Evolutionary conservation across 2,113 vertebrate genomes (phyloP), one percentile per base, ranked within the genome.

Genomic region (Hippolais icterina): DNA sequence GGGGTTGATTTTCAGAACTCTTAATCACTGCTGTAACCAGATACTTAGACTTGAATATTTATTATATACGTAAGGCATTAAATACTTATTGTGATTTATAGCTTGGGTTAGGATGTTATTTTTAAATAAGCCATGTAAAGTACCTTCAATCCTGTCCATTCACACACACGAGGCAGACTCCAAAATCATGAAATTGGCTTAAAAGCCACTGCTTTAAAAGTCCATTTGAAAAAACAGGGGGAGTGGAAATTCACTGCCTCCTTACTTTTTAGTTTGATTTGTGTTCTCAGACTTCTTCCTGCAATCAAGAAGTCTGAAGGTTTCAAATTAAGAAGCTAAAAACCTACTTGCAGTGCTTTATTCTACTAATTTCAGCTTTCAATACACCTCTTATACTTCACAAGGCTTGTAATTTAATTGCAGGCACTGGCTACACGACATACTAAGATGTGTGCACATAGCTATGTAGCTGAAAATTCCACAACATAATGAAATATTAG

Each of bases 61-160:
- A 96, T 94, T 94, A 95, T 95, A 94, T 94, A 96, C 44, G 68
- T 96, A 96, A 88, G 79, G 92, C 85, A 95, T 97, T 96, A 95
- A 95, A 94, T 93, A 96, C 90, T 97, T 95, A 92, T 59, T 16
- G 3, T 97, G 94, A 96, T 96, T 95, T 96, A 96, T 94, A 81
- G 93, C 90, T 88, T 91, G 85, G 87, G 90, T 93, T 91, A 95
- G 92, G 84, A 86, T 96, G 92, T 95, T 97, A 81, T 93, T 97
- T 95, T 96, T 86, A 90, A 96, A 95, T 96, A 95, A 96, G 85
- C 87, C 92, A 86, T 80, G 87, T 95, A 83, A 96, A 96, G 82
- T 91, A 92, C 88, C 93, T 93, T 93, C 92, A 96, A n/a, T 96
- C 85, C 71, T 91, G 92, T 88, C 87, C 66, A 88, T 94, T 96